Conservation (phyloP, 2,113 vertebrate genomes). For the Perca fluviatilis region DNA sequence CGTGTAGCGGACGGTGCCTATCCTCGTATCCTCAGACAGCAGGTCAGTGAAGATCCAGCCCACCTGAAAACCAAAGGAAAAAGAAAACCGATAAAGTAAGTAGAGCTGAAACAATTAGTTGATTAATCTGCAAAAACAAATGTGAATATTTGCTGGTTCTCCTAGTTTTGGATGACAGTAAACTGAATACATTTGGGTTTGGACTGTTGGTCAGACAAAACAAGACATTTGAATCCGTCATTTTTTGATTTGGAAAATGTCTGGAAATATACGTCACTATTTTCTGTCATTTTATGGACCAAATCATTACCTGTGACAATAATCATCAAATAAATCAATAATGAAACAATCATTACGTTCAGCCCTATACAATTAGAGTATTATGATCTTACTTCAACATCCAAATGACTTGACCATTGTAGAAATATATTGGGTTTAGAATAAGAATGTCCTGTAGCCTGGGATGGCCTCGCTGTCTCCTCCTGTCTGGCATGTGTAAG, state of each 20-base stretch:
- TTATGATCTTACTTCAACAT: neutral
- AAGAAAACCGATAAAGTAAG: neutral
- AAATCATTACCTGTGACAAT: neutral
- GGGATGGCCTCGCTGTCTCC: no score
- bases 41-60: slow-evolving; percentile 99
- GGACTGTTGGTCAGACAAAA: neutral
- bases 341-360: neutral
- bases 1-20: slow-evolving; percentile 95
- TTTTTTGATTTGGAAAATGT: neutral
- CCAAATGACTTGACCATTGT: neutral
- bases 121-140: neutral
- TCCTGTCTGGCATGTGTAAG: no score
- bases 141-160: neutral
- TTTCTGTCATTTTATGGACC: neutral
- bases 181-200: neutral
- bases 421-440: no score
- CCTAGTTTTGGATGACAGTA: neutral
- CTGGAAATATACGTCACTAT: no score
- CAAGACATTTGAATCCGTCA: neutral
- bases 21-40: slow-evolving; percentile 95
- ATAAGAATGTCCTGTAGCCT: no score
- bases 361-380: neutral
- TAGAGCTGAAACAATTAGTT: neutral
- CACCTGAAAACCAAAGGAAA: slow-evolving; percentile 82
- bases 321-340: neutral